Conservation (phyloP, 2,797 vertebrate species). For the Dromococcyx pavoninus region DNA sequence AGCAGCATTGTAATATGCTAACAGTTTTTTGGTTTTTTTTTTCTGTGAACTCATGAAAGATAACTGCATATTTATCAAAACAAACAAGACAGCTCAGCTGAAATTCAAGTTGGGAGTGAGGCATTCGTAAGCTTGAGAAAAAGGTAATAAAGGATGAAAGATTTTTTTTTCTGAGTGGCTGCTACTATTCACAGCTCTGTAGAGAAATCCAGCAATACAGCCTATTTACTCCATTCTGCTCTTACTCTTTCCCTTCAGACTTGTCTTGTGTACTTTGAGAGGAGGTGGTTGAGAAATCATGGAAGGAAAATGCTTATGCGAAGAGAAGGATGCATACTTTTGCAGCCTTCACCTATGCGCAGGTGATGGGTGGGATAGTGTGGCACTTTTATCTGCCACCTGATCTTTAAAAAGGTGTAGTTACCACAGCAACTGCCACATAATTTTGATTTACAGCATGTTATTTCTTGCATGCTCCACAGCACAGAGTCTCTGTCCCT, state of each 20-base stretch:
- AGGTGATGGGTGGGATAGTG: background rate
- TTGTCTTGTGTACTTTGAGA: background rate
- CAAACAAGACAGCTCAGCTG: background rate
- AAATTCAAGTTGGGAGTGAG: background rate
- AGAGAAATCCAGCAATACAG: background rate
- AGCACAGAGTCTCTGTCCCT: background rate
- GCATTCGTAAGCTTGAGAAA: background rate
- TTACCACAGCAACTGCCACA: conserved; percentile 24
- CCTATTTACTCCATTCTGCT: background rate
- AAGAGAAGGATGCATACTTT: background rate
- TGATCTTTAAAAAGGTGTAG: conserved; percentile 3
- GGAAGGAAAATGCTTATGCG: background rate
- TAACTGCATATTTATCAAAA: background rate
- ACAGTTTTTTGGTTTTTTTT: background rate
- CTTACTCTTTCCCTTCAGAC: background rate
- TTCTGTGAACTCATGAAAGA: background rate
- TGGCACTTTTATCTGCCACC: conserved; percentile 2
- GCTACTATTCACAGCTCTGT: background rate
- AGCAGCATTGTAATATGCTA: background rate
- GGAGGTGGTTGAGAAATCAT: background rate
- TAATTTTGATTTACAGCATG: background rate
- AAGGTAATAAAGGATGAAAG: background rate
- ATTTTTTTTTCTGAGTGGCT: background rate
- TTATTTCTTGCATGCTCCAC: background rate
- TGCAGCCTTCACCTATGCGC: background rate